phyloP scores from a whole-genome alignment of 2,113 vertebrate genomes.

The Thomomys bottae region DNA sequence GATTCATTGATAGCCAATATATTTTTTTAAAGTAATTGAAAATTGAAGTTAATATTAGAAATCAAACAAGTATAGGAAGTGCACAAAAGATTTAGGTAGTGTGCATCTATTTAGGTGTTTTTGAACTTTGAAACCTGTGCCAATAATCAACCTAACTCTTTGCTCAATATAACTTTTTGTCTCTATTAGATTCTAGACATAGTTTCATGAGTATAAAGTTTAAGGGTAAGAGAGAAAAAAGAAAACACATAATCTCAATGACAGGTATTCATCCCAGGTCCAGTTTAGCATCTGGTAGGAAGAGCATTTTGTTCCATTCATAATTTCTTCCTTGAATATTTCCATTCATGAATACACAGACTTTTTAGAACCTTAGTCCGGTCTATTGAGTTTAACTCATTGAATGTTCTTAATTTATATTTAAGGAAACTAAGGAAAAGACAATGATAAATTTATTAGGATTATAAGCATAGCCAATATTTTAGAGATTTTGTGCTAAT shows the following conservation, averaged over 20 bases:
- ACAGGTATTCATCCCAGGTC: slow-evolving; percentile 49
- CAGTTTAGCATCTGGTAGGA: slow-evolving; percentile 55
- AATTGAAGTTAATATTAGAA: slow-evolving; percentile 23
- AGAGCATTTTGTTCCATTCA: slow-evolving; percentile 56
- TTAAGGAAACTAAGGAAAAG: slow-evolving; percentile 47
- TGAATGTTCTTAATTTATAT: slow-evolving; percentile 42
- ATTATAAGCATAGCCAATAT: slow-evolving; percentile 40
- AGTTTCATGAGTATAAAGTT: slow-evolving; percentile 10
- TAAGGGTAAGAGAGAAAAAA: slow-evolving; percentile 30
- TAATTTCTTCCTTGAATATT: slow-evolving; percentile 55
- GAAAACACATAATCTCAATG: slow-evolving; percentile 29
- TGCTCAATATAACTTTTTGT: slow-evolving; percentile 18
- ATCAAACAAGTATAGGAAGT: slow-evolving; percentile 40
- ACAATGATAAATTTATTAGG: slow-evolving; percentile 29
- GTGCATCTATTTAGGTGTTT: slow-evolving; percentile 45
- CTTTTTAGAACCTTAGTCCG: slow-evolving; percentile 21
- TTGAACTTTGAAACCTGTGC: slow-evolving; percentile 33
- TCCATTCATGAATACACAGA: slow-evolving; percentile 4
- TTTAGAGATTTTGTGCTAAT: slow-evolving; percentile 41
- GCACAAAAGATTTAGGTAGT: not conserved
- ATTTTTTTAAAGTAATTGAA: slow-evolving; percentile 17
- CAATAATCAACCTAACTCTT: slow-evolving; percentile 27
- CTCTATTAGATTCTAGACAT: slow-evolving; percentile 25
- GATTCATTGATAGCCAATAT: not conserved
- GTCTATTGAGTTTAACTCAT: slow-evolving; percentile 11